Percentiles rank a stretch among this genome's conserved stretches.
phyloP scores from a whole-genome alignment of 2,113 vertebrate genomes.

The Thalassoma bifasciatum region DNA sequence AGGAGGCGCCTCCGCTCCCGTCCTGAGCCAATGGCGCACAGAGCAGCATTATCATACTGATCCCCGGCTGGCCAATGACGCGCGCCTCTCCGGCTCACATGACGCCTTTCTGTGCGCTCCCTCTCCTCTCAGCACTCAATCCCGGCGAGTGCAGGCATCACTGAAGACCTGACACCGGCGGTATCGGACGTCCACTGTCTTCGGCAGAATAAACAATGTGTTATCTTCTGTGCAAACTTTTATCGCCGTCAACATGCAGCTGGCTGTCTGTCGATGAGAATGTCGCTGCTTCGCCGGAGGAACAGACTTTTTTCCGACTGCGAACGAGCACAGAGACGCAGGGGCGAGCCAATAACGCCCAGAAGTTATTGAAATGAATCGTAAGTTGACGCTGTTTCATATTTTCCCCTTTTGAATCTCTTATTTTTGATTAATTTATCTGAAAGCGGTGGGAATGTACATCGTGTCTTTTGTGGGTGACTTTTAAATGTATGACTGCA shows the following conservation, averaged over 20 bases:
- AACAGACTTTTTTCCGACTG: conserved; percentile 71
- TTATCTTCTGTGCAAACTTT: conserved; percentile 46
- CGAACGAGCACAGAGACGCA: conserved; percentile 47
- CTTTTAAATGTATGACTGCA: background rate
- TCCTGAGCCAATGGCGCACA: conserved; percentile 87
- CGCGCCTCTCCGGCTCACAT: conserved; percentile 84
- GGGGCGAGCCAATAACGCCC: conserved; percentile 68
- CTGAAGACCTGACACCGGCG: conserved; percentile 81
- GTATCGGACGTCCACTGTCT: conserved; percentile 81
- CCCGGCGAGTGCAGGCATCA: conserved; percentile 88
- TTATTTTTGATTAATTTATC: background rate
- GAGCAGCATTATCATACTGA: conserved; percentile 84
- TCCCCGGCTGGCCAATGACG: conserved; percentile 87
- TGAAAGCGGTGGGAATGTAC: background rate
- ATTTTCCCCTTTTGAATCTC: background rate
- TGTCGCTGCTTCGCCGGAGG: conserved; percentile 17
- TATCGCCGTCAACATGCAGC: conserved; percentile 15
- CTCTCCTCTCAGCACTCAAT: conserved; percentile 82
- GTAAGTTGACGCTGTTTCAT: conserved; percentile 68
- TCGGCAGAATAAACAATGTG: conserved; percentile 47
- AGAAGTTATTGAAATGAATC: conserved; percentile 76
- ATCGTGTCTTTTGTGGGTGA: background rate
- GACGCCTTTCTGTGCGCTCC: conserved; percentile 85
- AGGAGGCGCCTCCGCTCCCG: conserved; percentile 82
- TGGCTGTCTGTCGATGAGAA: conserved; percentile 6